phyloP scores from a whole-genome alignment of 30 jellyfish, hydroid and myxozoan genomes.

The Pseudorhiza aurosa region DNA sequence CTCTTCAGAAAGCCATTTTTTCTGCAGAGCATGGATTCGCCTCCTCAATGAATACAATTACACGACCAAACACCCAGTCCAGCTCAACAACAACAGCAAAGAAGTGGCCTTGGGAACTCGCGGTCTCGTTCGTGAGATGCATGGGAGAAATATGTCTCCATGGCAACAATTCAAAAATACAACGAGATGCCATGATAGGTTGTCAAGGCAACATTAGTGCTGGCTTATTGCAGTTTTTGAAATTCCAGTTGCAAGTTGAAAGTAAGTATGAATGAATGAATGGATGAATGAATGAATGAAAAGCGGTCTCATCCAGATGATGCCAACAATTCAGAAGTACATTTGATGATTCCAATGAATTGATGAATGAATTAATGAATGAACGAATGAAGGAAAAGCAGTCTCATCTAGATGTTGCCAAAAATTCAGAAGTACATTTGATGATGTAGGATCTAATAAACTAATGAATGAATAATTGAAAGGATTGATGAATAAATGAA shows the following conservation, averaged over 20 bases:
- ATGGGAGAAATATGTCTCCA: slow-evolving; percentile 48
- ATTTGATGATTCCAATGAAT: too few species aligned
- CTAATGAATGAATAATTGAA: too few species aligned
- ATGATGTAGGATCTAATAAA: too few species aligned
- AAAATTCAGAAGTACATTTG: too few species aligned
- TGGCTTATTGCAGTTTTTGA: slow-evolving; percentile 40
- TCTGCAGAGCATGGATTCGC: background rate
- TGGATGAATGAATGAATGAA: too few species aligned
- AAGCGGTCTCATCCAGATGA: too few species aligned
- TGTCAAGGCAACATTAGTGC: slow-evolving; percentile 29
- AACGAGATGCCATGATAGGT: slow-evolving; percentile 48
- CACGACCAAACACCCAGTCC: slow-evolving; percentile 45
- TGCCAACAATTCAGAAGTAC: too few species aligned
- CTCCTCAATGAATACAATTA: slow-evolving; percentile 5
- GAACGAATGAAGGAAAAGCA: too few species aligned
- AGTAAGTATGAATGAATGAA: slow-evolving; percentile 26
- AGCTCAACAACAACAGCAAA: slow-evolving; percentile 14
- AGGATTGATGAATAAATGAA: too few species aligned
- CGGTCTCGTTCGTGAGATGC: slow-evolving; percentile 44
- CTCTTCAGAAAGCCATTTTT: too few species aligned
- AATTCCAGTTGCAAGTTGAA: slow-evolving; percentile 22
- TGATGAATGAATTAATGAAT: too few species aligned
- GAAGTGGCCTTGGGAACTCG: slow-evolving; percentile 67
- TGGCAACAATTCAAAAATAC: slow-evolving; percentile 43
- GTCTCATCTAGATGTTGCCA: too few species aligned